A percentile compares a stretch with the other conserved stretches of the same genome.
Evolutionary conservation across 1,140 invertebrate species (phyloP).

Genomic region (Ganaspis sp.): DNA sequence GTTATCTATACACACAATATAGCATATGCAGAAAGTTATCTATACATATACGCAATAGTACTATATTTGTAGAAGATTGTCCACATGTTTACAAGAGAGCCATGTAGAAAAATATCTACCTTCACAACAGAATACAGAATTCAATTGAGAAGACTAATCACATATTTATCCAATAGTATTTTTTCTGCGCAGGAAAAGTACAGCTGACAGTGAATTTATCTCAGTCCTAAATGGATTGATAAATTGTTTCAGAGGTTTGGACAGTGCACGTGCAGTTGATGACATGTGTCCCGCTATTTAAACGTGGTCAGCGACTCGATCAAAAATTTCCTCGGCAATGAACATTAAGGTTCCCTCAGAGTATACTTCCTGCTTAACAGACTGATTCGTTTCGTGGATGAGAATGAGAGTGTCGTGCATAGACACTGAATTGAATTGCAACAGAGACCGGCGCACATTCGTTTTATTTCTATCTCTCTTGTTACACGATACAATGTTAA

Average conservation of each 20-base stretch:
- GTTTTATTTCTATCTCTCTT: constrained; percentile 10
- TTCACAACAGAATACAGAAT: too few species aligned
- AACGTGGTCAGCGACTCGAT: constrained; percentile 65
- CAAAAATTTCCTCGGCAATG: constrained; percentile 67
- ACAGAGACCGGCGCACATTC: background rate
- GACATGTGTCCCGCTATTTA: constrained; percentile 57
- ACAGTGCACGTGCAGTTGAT: background rate
- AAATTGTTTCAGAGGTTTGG: constrained; percentile 11
- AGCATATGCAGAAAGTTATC: too few species aligned
- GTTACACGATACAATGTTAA: background rate
- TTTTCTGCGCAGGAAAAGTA: background rate
- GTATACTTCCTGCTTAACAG: constrained; percentile 68
- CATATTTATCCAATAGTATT: too few species aligned
- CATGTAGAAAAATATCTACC: too few species aligned
- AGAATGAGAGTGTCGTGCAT: constrained; percentile 49
- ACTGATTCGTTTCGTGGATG: constrained; percentile 55
- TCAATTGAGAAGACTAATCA: too few species aligned
- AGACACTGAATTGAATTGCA: constrained; percentile 37
- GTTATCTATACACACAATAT: too few species aligned
- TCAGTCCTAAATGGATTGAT: background rate
- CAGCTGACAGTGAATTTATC: background rate
- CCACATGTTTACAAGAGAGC: too few species aligned
- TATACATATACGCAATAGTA: too few species aligned
- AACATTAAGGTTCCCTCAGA: constrained; percentile 56
- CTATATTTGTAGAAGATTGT: too few species aligned